phyloP scores from a whole-genome alignment of 1,140 invertebrate species.

The Drosophila carrolli region DNA sequence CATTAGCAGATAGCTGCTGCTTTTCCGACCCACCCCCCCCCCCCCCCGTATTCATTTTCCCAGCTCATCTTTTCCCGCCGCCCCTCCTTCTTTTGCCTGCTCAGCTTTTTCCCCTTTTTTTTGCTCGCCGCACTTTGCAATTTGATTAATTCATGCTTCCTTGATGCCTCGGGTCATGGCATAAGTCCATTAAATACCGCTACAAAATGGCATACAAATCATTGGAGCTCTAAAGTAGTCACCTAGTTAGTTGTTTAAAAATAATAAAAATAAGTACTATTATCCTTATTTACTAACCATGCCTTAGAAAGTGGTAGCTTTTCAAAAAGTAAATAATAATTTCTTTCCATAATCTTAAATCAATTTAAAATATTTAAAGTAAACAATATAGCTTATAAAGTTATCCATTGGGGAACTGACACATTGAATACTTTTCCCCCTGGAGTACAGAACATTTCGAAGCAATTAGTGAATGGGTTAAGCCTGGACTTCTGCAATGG shows the following conservation, averaged over 20 bases:
- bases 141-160: conserved; percentile 76
- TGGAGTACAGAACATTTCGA: no score
- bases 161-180: conserved; percentile 37
- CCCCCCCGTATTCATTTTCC: neutral
- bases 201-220: neutral
- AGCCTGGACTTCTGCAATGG: neutral
- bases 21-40: neutral
- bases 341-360: no score
- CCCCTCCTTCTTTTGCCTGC: conserved; percentile 1
- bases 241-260: no score
- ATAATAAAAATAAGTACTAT: no score
- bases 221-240: neutral
- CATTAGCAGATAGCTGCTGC: conserved; percentile 38
- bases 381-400: no score
- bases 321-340: no score
- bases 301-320: no score
- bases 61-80: neutral
- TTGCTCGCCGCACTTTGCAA: conserved; percentile 53
- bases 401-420: no score
- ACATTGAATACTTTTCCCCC: no score
- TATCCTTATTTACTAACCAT: no score
- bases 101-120: conserved; percentile 11
- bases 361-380: no score
- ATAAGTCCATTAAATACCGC: conserved; percentile 23
- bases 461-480: neutral